phyloP scores from a whole-genome alignment of 2,888 invertebrate species.

The Erpobdella octoculata region DNA sequence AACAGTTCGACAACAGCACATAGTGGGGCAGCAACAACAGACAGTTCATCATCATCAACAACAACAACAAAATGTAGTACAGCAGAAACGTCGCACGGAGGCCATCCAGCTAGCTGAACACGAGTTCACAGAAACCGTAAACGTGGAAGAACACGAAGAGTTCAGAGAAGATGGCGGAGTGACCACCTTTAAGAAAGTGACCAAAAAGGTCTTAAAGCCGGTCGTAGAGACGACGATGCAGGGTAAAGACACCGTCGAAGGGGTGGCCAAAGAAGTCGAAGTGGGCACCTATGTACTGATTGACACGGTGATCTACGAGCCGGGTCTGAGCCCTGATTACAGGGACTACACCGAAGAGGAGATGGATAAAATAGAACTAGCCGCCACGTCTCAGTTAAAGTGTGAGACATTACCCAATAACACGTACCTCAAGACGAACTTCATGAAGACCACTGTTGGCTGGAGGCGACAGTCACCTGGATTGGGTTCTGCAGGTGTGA shows the following conservation, averaged over 20 bases:
- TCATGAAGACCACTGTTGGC: background rate
- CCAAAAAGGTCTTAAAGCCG: conserved; percentile 12
- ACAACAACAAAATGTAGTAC: background rate
- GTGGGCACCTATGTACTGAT: background rate
- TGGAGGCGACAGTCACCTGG: background rate
- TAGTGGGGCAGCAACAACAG: no score
- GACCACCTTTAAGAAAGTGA: background rate
- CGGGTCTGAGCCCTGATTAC: conserved; percentile 5
- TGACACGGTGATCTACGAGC: background rate
- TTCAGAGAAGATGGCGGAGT: background rate
- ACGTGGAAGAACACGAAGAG: conserved; percentile 11
- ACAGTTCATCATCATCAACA: background rate
- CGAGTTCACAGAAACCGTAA: background rate
- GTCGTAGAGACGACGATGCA: background rate
- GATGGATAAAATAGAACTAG: background rate
- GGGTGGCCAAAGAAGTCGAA: conserved; percentile 10
- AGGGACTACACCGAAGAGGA: background rate
- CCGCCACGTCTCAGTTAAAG: background rate
- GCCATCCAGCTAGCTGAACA: background rate
- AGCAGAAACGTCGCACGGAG: background rate
- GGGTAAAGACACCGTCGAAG: background rate
- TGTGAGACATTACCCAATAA: conserved; percentile 14
- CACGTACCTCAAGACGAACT: conserved; percentile 10
- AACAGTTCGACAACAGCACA: background rate
- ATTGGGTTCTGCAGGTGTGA: background rate